phyloP scores from a whole-genome alignment of 2,797 vertebrate species.

The Thripadectes ignobilis region DNA sequence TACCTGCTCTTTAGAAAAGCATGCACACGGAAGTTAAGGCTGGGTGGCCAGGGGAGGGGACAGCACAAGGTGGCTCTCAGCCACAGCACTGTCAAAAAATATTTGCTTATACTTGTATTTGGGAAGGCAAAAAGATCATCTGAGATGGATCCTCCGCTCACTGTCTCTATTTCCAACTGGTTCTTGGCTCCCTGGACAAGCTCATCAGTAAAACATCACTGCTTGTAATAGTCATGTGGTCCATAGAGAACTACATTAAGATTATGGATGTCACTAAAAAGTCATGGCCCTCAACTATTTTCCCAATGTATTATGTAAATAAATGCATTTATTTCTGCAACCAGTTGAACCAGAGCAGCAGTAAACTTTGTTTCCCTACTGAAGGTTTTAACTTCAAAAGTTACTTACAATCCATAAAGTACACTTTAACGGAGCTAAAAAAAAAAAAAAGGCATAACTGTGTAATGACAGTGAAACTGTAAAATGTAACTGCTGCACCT shows the following conservation, averaged over 20 bases:
- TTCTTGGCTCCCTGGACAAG: neutral
- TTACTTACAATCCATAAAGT: neutral
- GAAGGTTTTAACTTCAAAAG: neutral
- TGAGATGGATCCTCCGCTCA: neutral
- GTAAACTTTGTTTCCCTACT: neutral
- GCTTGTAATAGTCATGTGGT: neutral
- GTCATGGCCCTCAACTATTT: neutral
- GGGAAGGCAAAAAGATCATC: neutral
- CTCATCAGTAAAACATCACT: neutral
- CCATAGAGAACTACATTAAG: rapidly evolving
- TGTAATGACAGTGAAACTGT: neutral
- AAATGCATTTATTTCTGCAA: neutral
- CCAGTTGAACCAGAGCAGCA: neutral
- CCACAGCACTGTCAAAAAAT: neutral
- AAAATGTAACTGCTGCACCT: slow-evolving; percentile 1
- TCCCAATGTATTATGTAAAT: neutral
- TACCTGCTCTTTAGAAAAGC: neutral
- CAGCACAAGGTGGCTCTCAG: neutral
- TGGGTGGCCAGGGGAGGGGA: neutral
- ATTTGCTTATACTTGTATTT: neutral
- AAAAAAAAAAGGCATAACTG: neutral
- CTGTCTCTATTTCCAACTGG: neutral
- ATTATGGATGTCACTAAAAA: neutral
- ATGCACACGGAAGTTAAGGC: neutral
- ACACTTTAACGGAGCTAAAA: neutral